Base-by-base conservation (phyloP, 2,113 vertebrate genomes). In the Origma solitaria region DNA sequence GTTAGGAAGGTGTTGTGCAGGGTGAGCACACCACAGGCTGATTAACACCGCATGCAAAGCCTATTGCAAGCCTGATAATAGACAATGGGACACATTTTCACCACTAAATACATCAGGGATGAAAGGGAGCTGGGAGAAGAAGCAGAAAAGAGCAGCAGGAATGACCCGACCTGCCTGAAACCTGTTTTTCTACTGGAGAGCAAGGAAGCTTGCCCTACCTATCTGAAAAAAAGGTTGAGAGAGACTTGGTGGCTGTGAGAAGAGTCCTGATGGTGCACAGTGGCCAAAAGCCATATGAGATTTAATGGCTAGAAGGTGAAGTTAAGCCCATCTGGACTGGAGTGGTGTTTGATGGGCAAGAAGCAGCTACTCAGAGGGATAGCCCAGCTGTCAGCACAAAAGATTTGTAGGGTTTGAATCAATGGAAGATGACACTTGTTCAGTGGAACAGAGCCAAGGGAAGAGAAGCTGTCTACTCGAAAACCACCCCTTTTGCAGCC, bases 21-120 rank as follows among this genome's bases (percentile, higher is more conserved):
- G 45, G n/a, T 13, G 38, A 94, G 77, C 38, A 50, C 68, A 47
- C 50, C 9, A 5, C 0, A 0, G 62, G 49, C 66, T 91, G 65
- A 86, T 97, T 93, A 94, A 86, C 90, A 44, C 76, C 23, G 35
- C 37, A 81, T 70, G 38, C 1, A 1, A 86, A 88, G 31, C 45
- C 66, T 15, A 30, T 24, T 86, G 65, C 61, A 9, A 82, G 40
- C 22, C 83, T 56, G 95, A 95, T 96, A 95, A 95, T 71, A 87
- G 45, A 94, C 94, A 94, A 95, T 94, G 86, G 86, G 69, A 23
- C 77, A 61, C 69, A 87, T 95, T 88, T 86, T 78, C 90, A 83
- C 60, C 6, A 2, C 54, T 92, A 77, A 94, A 76, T 86, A 51
- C 92, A 94, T 94, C 94, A 94, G 65, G 23, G 62, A 94, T 94